Conservation (phyloP, 2,888 invertebrate genomes). For the Electrophaes corylata region DNA sequence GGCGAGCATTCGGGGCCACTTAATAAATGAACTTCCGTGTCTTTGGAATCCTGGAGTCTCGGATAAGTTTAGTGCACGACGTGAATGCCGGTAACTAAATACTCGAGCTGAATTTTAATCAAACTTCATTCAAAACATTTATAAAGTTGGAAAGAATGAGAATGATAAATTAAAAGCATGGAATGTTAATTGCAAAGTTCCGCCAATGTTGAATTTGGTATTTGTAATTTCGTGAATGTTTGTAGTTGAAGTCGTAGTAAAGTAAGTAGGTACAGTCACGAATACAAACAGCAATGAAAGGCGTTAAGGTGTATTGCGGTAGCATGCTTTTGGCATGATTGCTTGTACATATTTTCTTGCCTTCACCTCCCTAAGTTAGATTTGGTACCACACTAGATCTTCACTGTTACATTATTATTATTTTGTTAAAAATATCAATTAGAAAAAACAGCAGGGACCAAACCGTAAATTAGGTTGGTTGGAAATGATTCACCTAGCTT, state of each 20-base stretch:
- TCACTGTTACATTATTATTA: no score
- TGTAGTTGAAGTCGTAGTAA: background rate
- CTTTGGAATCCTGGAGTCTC: constrained; percentile 42
- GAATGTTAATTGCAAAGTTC: constrained; percentile 8
- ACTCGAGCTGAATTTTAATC: constrained; percentile 35
- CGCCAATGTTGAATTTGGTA: background rate
- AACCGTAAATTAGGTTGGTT: no score
- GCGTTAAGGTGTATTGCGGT: background rate
- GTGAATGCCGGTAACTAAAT: constrained; percentile 33
- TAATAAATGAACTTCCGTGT: constrained; percentile 60
- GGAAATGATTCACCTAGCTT: no score
- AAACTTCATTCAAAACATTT: constrained; percentile 34
- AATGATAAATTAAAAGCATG: constrained; percentile 19
- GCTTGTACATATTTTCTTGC: no score
- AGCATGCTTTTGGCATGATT: background rate
- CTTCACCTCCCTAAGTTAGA: no score
- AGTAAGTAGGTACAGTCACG: background rate
- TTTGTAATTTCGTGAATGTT: background rate
- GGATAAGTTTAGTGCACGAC: constrained; percentile 30
- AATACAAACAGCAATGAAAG: background rate
- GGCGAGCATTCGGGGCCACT: constrained; percentile 53
- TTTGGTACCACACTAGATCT: no score
- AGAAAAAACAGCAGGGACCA: no score
- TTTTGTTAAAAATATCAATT: no score
- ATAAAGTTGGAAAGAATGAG: constrained; percentile 20